These are phyloP conservation scores for Macquaria australasica DNA, from an alignment of 2,113 vertebrate genomes.

Conservation along the genomic window DNA sequence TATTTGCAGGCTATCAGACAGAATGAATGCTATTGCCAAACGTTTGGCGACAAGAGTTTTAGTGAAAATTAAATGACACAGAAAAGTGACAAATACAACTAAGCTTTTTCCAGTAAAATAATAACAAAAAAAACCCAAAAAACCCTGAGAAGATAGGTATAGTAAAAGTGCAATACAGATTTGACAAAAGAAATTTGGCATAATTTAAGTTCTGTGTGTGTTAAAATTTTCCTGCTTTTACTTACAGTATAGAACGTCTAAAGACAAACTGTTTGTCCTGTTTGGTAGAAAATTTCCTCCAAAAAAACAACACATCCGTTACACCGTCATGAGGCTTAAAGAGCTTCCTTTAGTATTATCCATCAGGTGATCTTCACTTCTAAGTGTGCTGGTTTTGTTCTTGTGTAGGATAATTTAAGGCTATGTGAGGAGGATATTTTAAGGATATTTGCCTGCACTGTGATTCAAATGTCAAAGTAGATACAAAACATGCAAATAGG, in stretches of 20 bases:
- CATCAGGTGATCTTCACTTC: neutral
- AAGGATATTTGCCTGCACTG: too few relatives aligned
- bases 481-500: neutral
- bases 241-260: neutral
- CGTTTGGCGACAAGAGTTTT: neutral
- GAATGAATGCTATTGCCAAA: neutral
- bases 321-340: neutral
- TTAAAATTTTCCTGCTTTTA: neutral
- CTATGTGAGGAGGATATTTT: too few relatives aligned
- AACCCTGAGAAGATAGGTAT: neutral
- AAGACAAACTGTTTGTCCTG: neutral
- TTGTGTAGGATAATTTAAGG: neutral
- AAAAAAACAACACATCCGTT: neutral
- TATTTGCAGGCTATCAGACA: constrained; percentile 9
- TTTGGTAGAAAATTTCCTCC: neutral
- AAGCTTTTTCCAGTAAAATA: neutral
- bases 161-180: neutral
- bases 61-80: constrained; percentile 8
- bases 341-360: neutral
- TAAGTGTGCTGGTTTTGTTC: neutral
- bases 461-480: too few relatives aligned
- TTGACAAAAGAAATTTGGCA: neutral
- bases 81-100: neutral
- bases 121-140: neutral
- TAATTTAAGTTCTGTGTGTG: neutral